Evolutionary conservation across 2,797 vertebrate species (phyloP), one percentile per base, ranked within the genome.

Genomic region (Eidolon dupreanum): DNA sequence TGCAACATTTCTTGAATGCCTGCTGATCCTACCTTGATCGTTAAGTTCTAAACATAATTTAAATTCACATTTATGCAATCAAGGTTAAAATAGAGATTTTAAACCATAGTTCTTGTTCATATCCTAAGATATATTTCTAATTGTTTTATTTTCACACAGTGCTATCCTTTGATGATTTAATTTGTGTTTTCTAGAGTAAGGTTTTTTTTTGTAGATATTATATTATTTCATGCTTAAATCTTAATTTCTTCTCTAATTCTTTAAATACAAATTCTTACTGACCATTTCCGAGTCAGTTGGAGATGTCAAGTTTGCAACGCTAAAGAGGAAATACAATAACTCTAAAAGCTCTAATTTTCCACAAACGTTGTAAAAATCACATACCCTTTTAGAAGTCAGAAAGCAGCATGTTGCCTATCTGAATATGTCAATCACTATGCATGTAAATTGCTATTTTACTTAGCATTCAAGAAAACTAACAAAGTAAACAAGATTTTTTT

Each of bases 1-100:
- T 84, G 78, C 6, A 5, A 8, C 68, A 3, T 95, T 98, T 97
- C 83, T 92, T 97, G 55, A 95, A 90, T 55, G 89, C 8, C 28
- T 95, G 20, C 17, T 90, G 43, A 84, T 93, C 22, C 43, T 87
- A 88, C 24, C 78, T 61, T 96, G 95, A 90, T 95, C 2, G 82
- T 97, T 97, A 43, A 86, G 0, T 88, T 85, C 0, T 0, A 84
- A 57, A 4, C 5, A 77, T 89, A 96, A 97, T 78, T 96, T 9
- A 96, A 70, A 26, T 9, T 78, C 22, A 2, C 0, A 91, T 89
- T 68, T 95, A 9, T 79, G 63, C 17, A 88, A 36, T 28, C 51
- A 96, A 13, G 11, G 3, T 86, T 85, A 93, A 96, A 94, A 75
- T 57, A 12, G 1, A 77, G 1, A 75, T 77, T 90, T 49, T 24